These are phyloP conservation scores for Anadara kagoshimensis DNA, from an alignment of 1,140 invertebrate genomes.

Conservation along the genomic window DNA sequence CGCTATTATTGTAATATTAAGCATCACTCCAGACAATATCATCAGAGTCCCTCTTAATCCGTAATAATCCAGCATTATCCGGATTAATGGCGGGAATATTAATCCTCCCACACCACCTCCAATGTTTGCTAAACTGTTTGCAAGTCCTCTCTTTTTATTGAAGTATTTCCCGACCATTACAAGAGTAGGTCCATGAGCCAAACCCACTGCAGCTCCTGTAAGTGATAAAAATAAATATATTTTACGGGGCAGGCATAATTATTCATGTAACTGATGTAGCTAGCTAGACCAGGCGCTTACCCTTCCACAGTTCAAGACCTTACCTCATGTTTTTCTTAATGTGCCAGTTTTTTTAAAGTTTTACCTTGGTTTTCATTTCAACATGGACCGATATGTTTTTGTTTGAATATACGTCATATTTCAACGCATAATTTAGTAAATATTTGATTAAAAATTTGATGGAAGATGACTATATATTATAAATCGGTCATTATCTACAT, in stretches of 20 bases:
- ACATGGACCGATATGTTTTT: too few species aligned
- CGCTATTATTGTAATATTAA: conserved; percentile 15
- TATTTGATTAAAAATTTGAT: too few species aligned
- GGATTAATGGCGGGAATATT: conserved; percentile 11
- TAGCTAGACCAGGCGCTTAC: background rate
- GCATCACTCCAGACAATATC: conserved; percentile 12
- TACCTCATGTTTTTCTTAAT: background rate
- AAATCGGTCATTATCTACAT: too few species aligned
- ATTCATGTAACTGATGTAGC: background rate
- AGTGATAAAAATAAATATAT: background rate
- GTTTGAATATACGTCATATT: too few species aligned
- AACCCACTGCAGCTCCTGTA: conserved; percentile 10
- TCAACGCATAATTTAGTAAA: too few species aligned
- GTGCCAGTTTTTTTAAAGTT: background rate
- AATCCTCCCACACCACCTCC: conserved; percentile 25
- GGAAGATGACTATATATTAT: too few species aligned
- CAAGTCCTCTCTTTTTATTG: conserved; percentile 20
- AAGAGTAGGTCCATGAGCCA: conserved; percentile 7
- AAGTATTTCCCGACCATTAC: conserved; percentile 26
- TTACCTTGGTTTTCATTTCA: background rate
- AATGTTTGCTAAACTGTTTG: conserved; percentile 28
- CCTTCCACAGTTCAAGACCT: background rate
- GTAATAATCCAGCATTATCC: conserved; percentile 13
- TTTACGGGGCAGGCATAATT: background rate
- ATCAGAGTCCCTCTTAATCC: conserved; percentile 17